phyloP scores from a whole-genome alignment of 1,140 invertebrate genomes.

The Heliconius congener region DNA sequence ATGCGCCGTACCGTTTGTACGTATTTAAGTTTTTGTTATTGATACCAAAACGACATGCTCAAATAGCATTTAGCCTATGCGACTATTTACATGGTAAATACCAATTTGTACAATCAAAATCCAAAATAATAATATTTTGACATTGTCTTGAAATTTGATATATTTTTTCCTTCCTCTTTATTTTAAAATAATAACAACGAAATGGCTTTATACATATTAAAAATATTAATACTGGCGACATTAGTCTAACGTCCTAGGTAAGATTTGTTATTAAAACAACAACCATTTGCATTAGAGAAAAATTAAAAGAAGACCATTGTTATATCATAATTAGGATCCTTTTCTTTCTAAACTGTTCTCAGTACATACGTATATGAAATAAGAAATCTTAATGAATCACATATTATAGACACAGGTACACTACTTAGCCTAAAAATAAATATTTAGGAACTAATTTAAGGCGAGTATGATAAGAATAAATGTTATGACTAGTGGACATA shows the following conservation, averaged over 20 bases:
- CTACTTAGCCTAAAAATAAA: neutral
- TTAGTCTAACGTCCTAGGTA: too few species aligned
- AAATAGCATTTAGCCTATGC: neutral
- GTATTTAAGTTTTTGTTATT: conserved; percentile 27
- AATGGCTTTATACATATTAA: neutral
- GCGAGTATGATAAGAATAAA: neutral
- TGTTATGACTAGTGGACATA: neutral
- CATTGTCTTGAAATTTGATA: too few species aligned
- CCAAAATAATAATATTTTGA: too few species aligned
- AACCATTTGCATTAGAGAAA: too few species aligned
- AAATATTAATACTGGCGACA: too few species aligned
- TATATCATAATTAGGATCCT: too few species aligned
- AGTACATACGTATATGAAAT: too few species aligned
- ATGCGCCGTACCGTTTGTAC: conserved; percentile 49
- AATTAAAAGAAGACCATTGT: too few species aligned
- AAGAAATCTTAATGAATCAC: neutral
- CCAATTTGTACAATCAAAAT: neutral
- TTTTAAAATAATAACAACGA: neutral
- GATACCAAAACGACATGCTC: neutral
- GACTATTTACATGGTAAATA: neutral
- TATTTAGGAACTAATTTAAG: neutral
- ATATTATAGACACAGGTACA: neutral
- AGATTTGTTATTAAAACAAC: too few species aligned
- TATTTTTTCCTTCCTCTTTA: neutral
- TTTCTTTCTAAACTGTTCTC: too few species aligned